Evolutionary conservation across 1,140 invertebrate species (phyloP).

Genomic region (Sminthurides bifidus): DNA sequence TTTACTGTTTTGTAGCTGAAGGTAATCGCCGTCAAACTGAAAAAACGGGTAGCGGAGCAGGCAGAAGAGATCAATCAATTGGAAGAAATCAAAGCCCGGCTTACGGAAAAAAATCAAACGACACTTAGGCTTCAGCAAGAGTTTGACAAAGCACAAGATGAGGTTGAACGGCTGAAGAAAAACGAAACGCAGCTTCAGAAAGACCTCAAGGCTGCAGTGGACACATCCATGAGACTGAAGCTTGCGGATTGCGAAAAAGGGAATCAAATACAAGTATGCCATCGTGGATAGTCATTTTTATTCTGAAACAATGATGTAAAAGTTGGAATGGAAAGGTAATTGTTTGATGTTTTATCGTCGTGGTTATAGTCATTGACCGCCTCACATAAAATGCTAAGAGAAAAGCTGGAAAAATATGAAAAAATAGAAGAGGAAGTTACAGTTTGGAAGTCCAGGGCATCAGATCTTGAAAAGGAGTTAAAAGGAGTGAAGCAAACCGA

Average conservation of each 20-base stretch:
- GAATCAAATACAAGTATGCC: slow-evolving; percentile 5
- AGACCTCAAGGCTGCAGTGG: slow-evolving; percentile 23
- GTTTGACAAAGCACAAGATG: slow-evolving; percentile 30
- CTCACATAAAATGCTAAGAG: slow-evolving; percentile 20
- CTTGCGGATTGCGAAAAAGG: slow-evolving; percentile 3
- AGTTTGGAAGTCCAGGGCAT: slow-evolving; percentile 10
- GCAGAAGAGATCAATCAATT: slow-evolving; percentile 22
- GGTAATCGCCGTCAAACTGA: slow-evolving; percentile 22
- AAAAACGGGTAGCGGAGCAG: slow-evolving; percentile 23
- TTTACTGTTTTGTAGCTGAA: slow-evolving; percentile 15
- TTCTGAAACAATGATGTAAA: no score
- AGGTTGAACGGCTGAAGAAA: slow-evolving; percentile 26
- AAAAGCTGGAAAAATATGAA: slow-evolving; percentile 23
- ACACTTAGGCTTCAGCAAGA: slow-evolving; percentile 27
- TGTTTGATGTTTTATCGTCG: neutral
- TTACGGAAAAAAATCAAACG: slow-evolving; percentile 21
- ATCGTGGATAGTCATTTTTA: no score
- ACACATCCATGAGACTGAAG: slow-evolving; percentile 26
- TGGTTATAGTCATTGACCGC: slow-evolving; percentile 20
- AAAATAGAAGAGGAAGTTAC: slow-evolving; percentile 10
- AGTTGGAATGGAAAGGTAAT: neutral
- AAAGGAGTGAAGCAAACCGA: slow-evolving; percentile 24
- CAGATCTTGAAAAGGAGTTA: slow-evolving; percentile 25
- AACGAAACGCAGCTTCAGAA: slow-evolving; percentile 21
- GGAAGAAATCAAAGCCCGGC: slow-evolving; percentile 12